Evolutionary conservation across 2,888 invertebrate species (phyloP).

Genomic region (Psylliodes chrysocephalus): DNA sequence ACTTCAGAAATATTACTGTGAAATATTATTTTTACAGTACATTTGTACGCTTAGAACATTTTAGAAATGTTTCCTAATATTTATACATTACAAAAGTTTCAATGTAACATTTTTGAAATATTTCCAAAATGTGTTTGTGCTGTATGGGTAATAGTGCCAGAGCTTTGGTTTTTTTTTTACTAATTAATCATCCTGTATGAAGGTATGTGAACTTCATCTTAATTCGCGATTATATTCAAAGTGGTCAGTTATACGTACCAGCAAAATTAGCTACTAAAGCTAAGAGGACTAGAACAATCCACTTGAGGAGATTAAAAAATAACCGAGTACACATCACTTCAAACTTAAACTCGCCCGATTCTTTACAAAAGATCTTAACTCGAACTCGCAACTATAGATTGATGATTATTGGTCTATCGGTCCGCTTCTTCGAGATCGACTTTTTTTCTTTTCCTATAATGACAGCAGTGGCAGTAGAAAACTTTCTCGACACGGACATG

Average conservation of each 20-base stretch:
- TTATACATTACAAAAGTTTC: too few relatives aligned
- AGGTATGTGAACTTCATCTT: too few relatives aligned
- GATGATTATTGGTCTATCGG: constrained; percentile 6
- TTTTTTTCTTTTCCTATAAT: constrained; percentile 39
- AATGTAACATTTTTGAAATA: too few relatives aligned
- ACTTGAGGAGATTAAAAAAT: constrained; percentile 3
- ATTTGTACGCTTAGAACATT: not conserved
- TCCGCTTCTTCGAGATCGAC: constrained; percentile 31
- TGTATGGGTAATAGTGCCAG: too few relatives aligned
- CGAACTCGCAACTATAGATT: constrained; percentile 28
- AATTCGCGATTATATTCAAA: not conserved
- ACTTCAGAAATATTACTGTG: too few relatives aligned
- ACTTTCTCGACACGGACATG: constrained; percentile 38
- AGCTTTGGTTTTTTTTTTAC: not conserved
- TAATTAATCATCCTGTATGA: not conserved
- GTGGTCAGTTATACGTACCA: not conserved
- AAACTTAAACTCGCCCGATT: too few relatives aligned
- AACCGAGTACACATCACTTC: constrained; percentile 12
- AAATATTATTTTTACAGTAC: not conserved
- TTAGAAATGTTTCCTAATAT: too few relatives aligned
- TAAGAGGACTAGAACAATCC: constrained; percentile 3
- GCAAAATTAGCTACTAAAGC: not conserved
- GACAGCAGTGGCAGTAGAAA: constrained; percentile 18
- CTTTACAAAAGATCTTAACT: constrained; percentile 18
- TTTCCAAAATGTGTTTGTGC: too few relatives aligned